Conservation (phyloP, 2,113 vertebrate genomes). For the Neoarius graeffei region DNA sequence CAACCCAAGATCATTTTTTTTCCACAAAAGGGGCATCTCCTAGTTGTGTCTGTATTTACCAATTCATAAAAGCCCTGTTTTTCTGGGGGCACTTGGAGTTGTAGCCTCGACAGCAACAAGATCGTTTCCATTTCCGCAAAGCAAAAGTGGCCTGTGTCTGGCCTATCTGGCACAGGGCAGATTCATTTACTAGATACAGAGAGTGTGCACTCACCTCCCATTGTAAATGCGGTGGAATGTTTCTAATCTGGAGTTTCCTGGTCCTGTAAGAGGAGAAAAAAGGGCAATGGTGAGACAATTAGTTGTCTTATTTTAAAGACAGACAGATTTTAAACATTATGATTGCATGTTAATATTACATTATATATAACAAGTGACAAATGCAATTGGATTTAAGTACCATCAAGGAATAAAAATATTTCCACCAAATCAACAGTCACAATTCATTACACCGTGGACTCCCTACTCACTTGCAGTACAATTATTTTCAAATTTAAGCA, state of each 20-base stretch:
- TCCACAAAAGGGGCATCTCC: background rate
- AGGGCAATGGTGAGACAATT: constrained; percentile 28
- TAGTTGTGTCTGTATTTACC: background rate
- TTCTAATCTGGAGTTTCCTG: constrained; percentile 91
- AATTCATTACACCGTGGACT: background rate
- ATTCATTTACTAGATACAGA: background rate
- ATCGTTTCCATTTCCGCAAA: background rate
- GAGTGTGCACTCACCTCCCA: constrained; percentile 84
- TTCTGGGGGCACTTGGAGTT: background rate
- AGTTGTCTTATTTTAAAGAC: background rate
- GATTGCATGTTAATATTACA: background rate
- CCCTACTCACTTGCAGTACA: background rate
- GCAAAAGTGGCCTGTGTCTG: background rate
- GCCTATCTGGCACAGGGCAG: background rate
- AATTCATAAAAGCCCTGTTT: background rate
- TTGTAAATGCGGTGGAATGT: constrained; percentile 91
- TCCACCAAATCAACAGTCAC: background rate
- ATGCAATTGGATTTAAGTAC: background rate
- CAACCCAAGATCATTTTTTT: background rate
- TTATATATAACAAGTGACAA: background rate
- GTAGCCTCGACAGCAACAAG: background rate
- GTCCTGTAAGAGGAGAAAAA: constrained; percentile 74
- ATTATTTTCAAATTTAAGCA: background rate
- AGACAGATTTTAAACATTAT: background rate
- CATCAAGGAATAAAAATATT: background rate